phyloP scores from a whole-genome alignment of 1,140 invertebrate species.

The Potamilus streckersoni region DNA sequence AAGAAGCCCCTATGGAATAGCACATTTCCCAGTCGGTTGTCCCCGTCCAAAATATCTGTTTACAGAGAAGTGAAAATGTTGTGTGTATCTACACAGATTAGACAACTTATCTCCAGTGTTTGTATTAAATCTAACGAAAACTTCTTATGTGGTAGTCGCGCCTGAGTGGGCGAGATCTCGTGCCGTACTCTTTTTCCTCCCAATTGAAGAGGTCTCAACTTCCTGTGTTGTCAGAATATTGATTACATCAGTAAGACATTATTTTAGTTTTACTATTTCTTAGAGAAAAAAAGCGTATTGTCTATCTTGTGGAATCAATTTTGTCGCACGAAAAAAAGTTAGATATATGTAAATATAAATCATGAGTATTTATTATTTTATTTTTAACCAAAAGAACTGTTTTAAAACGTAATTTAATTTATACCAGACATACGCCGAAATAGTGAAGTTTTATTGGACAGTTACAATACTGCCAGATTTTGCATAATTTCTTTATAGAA shows the following conservation, averaged over 20 bases:
- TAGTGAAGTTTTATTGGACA: conserved; percentile 3
- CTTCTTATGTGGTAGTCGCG: no score
- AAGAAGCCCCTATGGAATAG: no score
- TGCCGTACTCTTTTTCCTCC: no score
- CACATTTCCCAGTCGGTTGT: conserved; percentile 9
- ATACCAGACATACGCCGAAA: background rate
- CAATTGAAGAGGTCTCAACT: no score
- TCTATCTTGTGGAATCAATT: no score
- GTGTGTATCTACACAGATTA: conserved; percentile 31
- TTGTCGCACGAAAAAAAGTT: background rate
- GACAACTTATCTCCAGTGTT: background rate
- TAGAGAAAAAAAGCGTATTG: no score
- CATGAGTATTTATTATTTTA: conserved; percentile 8
- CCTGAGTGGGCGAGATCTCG: no score
- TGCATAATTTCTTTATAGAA: conserved; percentile 25
- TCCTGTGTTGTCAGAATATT: no score
- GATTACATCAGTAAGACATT: no score
- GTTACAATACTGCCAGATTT: background rate
- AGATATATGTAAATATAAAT: conserved; percentile 3
- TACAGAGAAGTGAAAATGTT: conserved; percentile 35
- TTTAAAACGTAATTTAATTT: conserved; percentile 2
- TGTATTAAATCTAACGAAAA: no score
- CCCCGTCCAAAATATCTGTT: conserved; percentile 26
- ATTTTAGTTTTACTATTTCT: no score
- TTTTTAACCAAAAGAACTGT: conserved; percentile 3